Percentiles rank a stretch among this genome's conserved stretches.
Evolutionary conservation across 2,888 invertebrate genomes (phyloP).

Genomic region (Cordilura impudica): DNA sequence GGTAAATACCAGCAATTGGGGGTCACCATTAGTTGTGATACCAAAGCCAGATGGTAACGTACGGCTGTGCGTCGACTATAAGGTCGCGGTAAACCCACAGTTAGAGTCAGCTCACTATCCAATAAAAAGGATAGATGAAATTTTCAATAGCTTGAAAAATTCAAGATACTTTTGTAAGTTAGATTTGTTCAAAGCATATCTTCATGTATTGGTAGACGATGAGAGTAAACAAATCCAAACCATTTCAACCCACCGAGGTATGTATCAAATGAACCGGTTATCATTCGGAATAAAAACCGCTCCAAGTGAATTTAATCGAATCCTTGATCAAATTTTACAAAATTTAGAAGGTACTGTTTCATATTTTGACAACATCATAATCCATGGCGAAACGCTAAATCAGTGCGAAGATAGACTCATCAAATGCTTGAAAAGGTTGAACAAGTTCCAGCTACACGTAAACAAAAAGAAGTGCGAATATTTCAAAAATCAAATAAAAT

Average conservation of each 20-base stretch:
- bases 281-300: too few species aligned
- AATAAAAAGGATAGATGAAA: too few species aligned
- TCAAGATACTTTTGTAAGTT: conserved; percentile 67
- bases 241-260: too few species aligned
- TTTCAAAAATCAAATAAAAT: conserved; percentile 29
- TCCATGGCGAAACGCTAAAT: conserved; percentile 24
- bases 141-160: too few species aligned
- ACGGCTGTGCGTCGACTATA: conserved; percentile 54
- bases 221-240: conserved; percentile 1
- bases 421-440: too few species aligned
- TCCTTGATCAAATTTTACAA: conserved; percentile 42
- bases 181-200: conserved; percentile 67
- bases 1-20: too few species aligned
- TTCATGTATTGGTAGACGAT: conserved; percentile 50
- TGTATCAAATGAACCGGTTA: too few species aligned
- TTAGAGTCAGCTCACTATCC: too few species aligned
- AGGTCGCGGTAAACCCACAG: conserved; percentile 53
- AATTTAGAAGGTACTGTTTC: conserved; percentile 25
- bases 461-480: conserved; percentile 34
- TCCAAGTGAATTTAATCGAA: too few species aligned
- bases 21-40: too few species aligned
- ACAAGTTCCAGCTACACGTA: too few species aligned
- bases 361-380: conserved; percentile 37
- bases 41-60: conserved; percentile 50
- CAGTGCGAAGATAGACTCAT: too few species aligned